Conservation (phyloP, 2,888 invertebrate species). For the Oligia fasciuncula region DNA sequence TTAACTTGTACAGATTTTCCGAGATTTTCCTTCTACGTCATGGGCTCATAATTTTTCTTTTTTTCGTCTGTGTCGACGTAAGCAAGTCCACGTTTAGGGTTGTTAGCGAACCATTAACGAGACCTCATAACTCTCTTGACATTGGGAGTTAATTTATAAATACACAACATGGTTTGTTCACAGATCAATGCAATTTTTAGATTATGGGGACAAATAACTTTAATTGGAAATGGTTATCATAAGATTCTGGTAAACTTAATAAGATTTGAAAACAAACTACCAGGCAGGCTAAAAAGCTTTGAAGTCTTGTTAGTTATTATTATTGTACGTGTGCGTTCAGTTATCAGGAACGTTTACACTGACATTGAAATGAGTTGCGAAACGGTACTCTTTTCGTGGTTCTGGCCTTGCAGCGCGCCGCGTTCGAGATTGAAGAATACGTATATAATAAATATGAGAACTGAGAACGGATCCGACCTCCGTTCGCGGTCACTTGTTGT, state of each 20-base stretch:
- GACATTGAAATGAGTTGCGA: constrained; percentile 89
- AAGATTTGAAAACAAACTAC: constrained; percentile 35
- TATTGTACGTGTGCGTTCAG: constrained; percentile 44
- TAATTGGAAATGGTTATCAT: constrained; percentile 34
- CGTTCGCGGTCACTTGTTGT: constrained; percentile 87
- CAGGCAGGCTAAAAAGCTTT: background rate
- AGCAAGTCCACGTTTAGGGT: constrained; percentile 46
- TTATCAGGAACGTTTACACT: constrained; percentile 79
- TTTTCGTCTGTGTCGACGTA: constrained; percentile 59
- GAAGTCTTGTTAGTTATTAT: constrained; percentile 32
- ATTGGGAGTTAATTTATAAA: constrained; percentile 66
- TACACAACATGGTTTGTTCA: constrained; percentile 23
- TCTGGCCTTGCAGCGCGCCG: constrained; percentile 79
- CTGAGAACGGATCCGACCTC: constrained; percentile 85
- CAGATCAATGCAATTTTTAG: constrained; percentile 23
- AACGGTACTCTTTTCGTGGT: constrained; percentile 88
- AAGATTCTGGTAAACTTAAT: constrained; percentile 43
- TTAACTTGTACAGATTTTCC: constrained; percentile 37
- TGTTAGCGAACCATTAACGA: constrained; percentile 70
- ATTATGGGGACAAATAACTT: background rate
- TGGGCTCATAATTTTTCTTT: constrained; percentile 44
- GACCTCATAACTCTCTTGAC: constrained; percentile 67
- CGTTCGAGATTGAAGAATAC: constrained; percentile 88
- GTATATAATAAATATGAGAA: constrained; percentile 88
- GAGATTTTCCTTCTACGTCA: constrained; percentile 29